Evolutionary conservation across 2,113 vertebrate species (phyloP).

Genomic region (Tenrec ecaudatus): DNA sequence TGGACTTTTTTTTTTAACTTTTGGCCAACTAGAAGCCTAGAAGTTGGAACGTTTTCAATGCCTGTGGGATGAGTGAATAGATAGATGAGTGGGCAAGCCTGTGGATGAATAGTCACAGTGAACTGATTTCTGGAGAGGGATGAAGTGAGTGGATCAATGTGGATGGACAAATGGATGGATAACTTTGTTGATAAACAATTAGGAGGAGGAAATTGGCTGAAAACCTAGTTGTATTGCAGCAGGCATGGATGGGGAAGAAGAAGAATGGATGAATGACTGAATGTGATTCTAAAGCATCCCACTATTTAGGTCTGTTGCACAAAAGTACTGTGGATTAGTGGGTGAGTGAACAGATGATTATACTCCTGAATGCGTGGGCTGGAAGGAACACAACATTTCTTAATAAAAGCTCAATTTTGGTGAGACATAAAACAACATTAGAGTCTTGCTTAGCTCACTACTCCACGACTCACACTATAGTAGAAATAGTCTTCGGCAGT

Average conservation of each 20-base stretch:
- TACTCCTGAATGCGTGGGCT: not conserved
- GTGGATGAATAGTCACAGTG: not conserved
- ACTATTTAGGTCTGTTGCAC: not conserved
- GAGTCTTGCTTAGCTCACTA: not conserved
- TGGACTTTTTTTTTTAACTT: not conserved
- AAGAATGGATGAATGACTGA: not conserved
- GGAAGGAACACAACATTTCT: slow-evolving; percentile 14
- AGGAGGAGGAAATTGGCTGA: not conserved
- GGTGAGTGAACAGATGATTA: not conserved
- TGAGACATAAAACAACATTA: not conserved
- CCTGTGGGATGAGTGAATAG: not conserved
- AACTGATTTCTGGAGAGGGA: not conserved
- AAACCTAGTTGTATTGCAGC: not conserved
- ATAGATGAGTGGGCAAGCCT: not conserved
- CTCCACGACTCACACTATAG: not conserved
- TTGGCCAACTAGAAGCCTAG: not conserved
- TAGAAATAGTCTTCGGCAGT: not conserved
- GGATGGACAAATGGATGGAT: not conserved
- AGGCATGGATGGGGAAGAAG: not conserved
- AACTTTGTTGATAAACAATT: not conserved
- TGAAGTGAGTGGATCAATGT: not conserved
- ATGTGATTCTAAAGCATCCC: not conserved
- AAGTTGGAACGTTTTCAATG: not conserved
- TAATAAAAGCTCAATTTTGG: not conserved
- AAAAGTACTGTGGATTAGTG: slow-evolving; percentile 1